Percentiles rank a stretch among this genome's conserved stretches.
These are phyloP conservation scores for Anodontia alba DNA, from an alignment of 2,888 invertebrate species.

Conservation along the genomic window DNA sequence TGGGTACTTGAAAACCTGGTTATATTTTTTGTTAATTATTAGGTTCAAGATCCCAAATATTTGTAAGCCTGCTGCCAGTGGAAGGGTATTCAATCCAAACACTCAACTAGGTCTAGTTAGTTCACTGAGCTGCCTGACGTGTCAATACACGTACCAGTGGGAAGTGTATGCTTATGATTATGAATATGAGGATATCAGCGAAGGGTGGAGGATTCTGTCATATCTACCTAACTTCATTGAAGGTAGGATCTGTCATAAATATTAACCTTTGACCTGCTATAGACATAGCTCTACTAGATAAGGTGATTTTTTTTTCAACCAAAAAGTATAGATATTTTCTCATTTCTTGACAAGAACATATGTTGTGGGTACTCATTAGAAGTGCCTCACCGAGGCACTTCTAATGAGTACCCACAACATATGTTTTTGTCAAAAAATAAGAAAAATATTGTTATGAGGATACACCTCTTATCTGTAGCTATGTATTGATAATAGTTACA, in stretches of 20 bases:
- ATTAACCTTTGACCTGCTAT: background rate
- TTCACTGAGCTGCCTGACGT: conserved; percentile 38
- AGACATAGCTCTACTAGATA: no score
- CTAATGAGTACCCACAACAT: no score
- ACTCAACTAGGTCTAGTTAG: conserved; percentile 53
- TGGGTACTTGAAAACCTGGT: no score
- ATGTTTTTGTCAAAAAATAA: no score
- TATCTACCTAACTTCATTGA: conserved; percentile 43
- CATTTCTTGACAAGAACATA: no score
- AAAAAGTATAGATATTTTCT: no score
- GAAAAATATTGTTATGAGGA: no score
- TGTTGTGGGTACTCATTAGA: no score
- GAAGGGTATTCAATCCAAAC: conserved; percentile 46
- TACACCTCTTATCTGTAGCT: no score
- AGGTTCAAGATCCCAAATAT: conserved; percentile 49
- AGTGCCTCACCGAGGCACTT: no score
- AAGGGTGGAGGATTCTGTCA: conserved; percentile 52
- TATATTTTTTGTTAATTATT: background rate
- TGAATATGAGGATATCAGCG: conserved; percentile 60
- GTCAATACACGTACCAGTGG: conserved; percentile 66
- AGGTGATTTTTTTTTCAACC: no score
- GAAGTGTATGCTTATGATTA: conserved; percentile 64
- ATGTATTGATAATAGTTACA: no score
- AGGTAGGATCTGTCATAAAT: conserved; percentile 37
- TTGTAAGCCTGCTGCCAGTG: conserved; percentile 20